Conservation (phyloP, 2,888 invertebrate genomes). For the Caprella mutica region DNA sequence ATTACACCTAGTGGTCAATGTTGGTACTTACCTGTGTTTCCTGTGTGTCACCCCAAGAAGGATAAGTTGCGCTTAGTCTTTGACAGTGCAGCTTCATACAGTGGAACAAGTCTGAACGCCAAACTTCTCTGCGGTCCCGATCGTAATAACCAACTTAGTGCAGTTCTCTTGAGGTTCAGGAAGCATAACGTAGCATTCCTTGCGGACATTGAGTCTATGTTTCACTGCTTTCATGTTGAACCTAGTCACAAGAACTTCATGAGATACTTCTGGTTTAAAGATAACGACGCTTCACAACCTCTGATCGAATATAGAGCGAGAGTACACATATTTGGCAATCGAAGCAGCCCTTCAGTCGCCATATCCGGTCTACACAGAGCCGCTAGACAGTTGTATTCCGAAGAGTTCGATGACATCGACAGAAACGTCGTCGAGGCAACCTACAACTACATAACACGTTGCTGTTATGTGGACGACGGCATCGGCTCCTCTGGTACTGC, state of each 20-base stretch:
- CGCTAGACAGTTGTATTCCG: no score
- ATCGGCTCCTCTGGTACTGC: no score
- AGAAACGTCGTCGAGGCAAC: no score
- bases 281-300: not conserved
- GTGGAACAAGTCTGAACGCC: not conserved
- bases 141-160: not conserved
- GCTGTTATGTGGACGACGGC: no score
- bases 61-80: not conserved
- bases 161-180: not conserved
- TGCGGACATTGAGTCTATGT: not conserved
- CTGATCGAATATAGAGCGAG: not conserved
- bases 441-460: no score
- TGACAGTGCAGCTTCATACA: not conserved
- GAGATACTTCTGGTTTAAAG: not conserved
- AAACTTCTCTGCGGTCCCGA: not conserved
- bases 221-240: not conserved
- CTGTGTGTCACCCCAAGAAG: not conserved
- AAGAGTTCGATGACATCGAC: no score
- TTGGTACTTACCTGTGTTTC: not conserved
- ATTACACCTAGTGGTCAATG: not conserved
- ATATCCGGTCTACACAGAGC: no score
- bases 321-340: not conserved
- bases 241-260: not conserved
- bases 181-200: not conserved
- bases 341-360: not conserved